Evolutionary conservation across 2,888 invertebrate genomes (phyloP), one percentile per base, ranked within the genome.

Genomic region (Biston betularia): DNA sequence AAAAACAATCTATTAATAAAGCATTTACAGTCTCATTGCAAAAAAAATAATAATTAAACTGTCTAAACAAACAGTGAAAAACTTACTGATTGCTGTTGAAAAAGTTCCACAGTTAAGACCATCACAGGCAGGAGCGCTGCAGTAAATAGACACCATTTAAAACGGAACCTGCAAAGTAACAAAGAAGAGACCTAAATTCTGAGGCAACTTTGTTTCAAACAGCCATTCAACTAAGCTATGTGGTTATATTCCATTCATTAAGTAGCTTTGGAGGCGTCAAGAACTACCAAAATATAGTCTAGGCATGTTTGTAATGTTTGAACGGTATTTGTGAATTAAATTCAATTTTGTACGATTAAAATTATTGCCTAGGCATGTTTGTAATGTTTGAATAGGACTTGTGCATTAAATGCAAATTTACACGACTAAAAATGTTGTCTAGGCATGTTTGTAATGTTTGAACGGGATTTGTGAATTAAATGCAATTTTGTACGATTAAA

Each of bases 171-270:
- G 58, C 49, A 12, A 58, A 58, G 33, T 58, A 48, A 49, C 49
- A 33, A 58, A 58, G 58, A 49, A 58, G 49, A 58, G 49, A 58
- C 58, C 58, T 58, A 58, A 58, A 58, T 58, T 58, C 49, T n/a
- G 58, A 57, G 38, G 33, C 48, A 49, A 58, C 24, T 58, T 58
- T 48, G 58, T 58, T 58, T n/a, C 33, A 24, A 58, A 58, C 58
- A 49, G 38, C 48, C 58, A 58, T 58, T 58, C 24, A 58, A 24
- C 40, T 58, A 58, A 50, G 58, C 58, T 58, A 40, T 49, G 48
- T 33, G 58, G 48, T 50, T 40, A 58, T 49, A 49, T 50, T 49
- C 49, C 58, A 58, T 49, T 49, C 61, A 61, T 53, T 61, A 46
- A 34, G 14, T 6, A 42, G 44, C 10, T 52, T 35, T 4, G 46